phyloP scores from a whole-genome alignment of 2,888 invertebrate genomes.

The Sphinx pinastri region DNA sequence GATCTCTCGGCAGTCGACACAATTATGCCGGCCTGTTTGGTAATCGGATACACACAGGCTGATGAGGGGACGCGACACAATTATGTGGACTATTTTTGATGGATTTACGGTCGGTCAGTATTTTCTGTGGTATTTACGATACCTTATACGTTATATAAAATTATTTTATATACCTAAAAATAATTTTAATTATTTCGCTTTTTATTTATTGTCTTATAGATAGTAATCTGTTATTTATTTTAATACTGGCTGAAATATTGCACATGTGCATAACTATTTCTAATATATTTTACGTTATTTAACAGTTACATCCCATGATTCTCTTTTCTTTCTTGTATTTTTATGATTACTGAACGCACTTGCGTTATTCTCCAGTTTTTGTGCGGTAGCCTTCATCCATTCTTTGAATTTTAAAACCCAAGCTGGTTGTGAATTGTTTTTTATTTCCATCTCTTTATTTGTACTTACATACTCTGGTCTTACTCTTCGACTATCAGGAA shows the following conservation, averaged over 20 bases:
- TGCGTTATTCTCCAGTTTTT: constrained; percentile 45
- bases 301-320: constrained; percentile 58
- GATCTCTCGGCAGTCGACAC: too few species aligned
- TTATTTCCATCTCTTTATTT: constrained; percentile 44
- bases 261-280: not conserved
- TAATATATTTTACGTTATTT: constrained; percentile 46
- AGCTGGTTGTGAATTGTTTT: constrained; percentile 41
- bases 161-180: too few species aligned
- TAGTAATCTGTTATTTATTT: not conserved
- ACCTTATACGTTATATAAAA: too few species aligned
- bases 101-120: too few species aligned
- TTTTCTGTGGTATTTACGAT: too few species aligned
- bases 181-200: too few species aligned
- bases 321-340: constrained; percentile 64
- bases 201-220: not conserved
- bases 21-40: too few species aligned
- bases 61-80: too few species aligned
- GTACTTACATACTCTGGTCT: constrained; percentile 45
- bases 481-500: constrained; percentile 62
- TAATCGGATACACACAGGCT: too few species aligned
- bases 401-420: constrained; percentile 59
- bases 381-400: constrained; percentile 54
- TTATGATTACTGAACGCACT: constrained; percentile 47
- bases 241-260: constrained; percentile 22
- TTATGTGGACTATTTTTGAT: too few species aligned